phyloP scores from a whole-genome alignment of 2,797 vertebrate genomes.

The Neosilurus hyrtlii region DNA sequence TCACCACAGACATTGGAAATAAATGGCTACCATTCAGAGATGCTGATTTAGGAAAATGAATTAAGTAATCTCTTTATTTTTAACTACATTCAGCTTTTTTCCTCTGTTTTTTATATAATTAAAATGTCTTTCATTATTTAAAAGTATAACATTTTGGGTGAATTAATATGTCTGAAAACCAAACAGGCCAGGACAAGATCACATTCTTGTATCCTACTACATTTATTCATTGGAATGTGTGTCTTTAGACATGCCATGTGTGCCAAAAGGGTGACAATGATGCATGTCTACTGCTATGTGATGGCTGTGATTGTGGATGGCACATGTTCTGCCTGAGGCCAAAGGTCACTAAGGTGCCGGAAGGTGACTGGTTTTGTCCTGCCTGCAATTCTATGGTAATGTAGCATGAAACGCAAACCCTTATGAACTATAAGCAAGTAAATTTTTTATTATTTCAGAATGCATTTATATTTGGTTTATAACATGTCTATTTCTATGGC shows the following conservation, averaged over 20 bases:
- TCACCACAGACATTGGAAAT: too few species aligned
- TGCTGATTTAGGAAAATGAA: too few species aligned
- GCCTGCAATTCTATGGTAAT: constrained; percentile 81
- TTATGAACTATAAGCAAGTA: background rate
- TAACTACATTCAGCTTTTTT: too few species aligned
- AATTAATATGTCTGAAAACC: too few species aligned
- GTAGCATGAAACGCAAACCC: background rate
- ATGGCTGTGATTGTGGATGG: constrained; percentile 92
- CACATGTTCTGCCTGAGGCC: constrained; percentile 96
- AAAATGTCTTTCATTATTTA: too few species aligned
- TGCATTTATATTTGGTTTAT: background rate
- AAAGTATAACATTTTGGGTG: too few species aligned
- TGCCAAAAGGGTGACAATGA: constrained; percentile 94
- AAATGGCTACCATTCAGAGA: too few species aligned
- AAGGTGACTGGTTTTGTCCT: constrained; percentile 96
- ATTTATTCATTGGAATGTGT: background rate
- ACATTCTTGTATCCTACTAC: too few species aligned
- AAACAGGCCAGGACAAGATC: too few species aligned
- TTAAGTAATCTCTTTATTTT: too few species aligned
- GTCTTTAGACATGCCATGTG: constrained; percentile 84
- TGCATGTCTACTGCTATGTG: constrained; percentile 89
- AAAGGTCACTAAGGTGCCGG: constrained; percentile 88
- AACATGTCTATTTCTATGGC: background rate
- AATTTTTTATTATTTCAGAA: background rate
- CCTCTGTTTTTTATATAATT: too few species aligned